Conservation (phyloP, 1,140 invertebrate species). For the Octopus bimaculoides region DNA sequence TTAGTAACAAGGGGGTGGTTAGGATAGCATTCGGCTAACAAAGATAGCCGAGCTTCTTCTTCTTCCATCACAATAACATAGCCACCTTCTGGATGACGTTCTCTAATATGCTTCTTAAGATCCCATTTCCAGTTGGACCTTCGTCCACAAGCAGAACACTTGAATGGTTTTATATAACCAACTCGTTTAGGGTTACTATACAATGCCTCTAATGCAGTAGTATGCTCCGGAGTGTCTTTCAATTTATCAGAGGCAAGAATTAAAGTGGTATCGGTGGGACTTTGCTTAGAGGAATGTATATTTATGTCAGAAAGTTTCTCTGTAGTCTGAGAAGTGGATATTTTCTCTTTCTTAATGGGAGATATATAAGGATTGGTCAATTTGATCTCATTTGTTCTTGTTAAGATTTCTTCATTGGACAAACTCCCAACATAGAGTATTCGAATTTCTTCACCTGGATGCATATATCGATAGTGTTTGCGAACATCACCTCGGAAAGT, state of each 20-base stretch:
- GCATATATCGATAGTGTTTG: slow-evolving; percentile 50
- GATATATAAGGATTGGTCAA: neutral
- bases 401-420: neutral
- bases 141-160: slow-evolving; percentile 89
- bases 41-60: slow-evolving; percentile 84
- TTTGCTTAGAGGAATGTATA: neutral
- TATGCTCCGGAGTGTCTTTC: neutral
- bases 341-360: neutral
- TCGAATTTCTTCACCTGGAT: slow-evolving; percentile 43
- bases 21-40: slow-evolving; percentile 8
- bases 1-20: neutral
- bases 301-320: neutral
- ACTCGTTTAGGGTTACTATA: slow-evolving; percentile 39
- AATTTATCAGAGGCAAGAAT: neutral
- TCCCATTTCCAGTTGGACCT: slow-evolving; percentile 96
- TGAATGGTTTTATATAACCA: slow-evolving; percentile 69
- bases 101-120: slow-evolving; percentile 64
- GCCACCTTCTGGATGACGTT: slow-evolving; percentile 33
- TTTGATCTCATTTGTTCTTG: neutral
- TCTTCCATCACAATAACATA: slow-evolving; percentile 79
- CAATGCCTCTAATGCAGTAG: slow-evolving; percentile 3
- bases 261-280: neutral
- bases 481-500: slow-evolving; percentile 42
- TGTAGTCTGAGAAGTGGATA: neutral
- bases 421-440: slow-evolving; percentile 34